These are phyloP conservation scores for Pseudorasbora parva DNA, from an alignment of 2,113 vertebrate genomes.

Conservation along the genomic window DNA sequence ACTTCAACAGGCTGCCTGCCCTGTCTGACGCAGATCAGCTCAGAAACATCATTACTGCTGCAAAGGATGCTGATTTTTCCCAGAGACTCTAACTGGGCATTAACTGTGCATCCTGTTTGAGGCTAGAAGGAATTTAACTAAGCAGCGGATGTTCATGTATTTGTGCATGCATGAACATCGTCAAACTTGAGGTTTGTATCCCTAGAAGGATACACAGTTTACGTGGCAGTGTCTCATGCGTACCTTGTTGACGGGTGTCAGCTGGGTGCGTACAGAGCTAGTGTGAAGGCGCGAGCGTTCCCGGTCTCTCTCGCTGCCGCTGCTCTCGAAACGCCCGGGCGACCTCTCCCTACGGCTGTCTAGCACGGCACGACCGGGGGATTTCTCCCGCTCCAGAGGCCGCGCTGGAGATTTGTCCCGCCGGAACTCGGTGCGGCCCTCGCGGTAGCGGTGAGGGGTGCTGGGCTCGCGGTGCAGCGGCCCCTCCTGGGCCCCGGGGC, in stretches of 20 bases:
- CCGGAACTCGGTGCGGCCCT: slow-evolving; percentile 92
- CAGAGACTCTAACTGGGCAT: slow-evolving; percentile 22
- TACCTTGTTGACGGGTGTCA: slow-evolving; percentile 97
- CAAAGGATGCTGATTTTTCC: slow-evolving; percentile 25
- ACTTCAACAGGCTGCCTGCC: slow-evolving; percentile 36
- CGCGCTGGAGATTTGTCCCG: slow-evolving; percentile 96
- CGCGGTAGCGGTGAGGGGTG: slow-evolving; percentile 95
- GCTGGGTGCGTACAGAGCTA: slow-evolving; percentile 88
- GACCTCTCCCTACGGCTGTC: slow-evolving; percentile 94
- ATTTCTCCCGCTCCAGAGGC: slow-evolving; percentile 94
- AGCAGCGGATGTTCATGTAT: slow-evolving; percentile 28
- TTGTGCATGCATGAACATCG: slow-evolving; percentile 30
- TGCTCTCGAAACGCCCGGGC: slow-evolving; percentile 90
- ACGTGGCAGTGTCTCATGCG: slow-evolving; percentile 42
- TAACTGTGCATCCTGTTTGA: slow-evolving; percentile 18
- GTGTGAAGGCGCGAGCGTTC: slow-evolving; percentile 82
- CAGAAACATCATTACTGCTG: slow-evolving; percentile 42
- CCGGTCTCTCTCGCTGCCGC: slow-evolving; percentile 70
- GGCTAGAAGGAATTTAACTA: slow-evolving; percentile 23
- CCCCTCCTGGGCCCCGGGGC: slow-evolving; percentile 85
- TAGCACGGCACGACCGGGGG: slow-evolving; percentile 85
- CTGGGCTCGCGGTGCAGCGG: slow-evolving; percentile 92
- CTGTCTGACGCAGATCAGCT: slow-evolving; percentile 32
- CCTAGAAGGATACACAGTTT: slow-evolving; percentile 52
- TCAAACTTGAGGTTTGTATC: slow-evolving; percentile 20